Evolutionary conservation across 37 sponge, comb jelly and placozoan genomes (phyloP).

Genomic region (Chondrosia reniformis): DNA sequence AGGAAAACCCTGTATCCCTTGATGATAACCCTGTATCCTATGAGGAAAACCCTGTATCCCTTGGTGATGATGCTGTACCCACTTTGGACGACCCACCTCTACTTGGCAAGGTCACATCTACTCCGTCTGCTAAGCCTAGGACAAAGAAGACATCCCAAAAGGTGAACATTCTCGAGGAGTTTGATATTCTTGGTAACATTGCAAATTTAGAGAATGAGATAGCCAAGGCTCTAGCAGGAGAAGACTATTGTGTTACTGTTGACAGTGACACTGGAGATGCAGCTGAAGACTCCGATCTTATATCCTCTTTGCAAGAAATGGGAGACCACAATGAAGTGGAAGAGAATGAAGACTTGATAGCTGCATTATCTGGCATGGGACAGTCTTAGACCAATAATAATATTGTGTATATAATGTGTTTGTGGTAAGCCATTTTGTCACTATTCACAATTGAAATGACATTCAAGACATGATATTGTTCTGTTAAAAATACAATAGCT

Average conservation of each 20-base stretch:
- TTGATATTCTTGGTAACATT: background rate
- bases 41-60: no score
- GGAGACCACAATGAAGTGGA: background rate
- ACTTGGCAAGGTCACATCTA: background rate
- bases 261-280: background rate
- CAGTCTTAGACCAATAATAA: background rate
- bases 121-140: background rate
- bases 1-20: no score
- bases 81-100: no score
- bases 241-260: no score
- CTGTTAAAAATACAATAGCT: no score
- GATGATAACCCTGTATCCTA: no score
- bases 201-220: background rate
- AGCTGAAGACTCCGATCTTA: conserved; percentile 3
- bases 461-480: no score
- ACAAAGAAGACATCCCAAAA: background rate
- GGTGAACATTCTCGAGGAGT: background rate
- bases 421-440: background rate
- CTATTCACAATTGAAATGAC: no score
- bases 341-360: background rate
- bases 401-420: background rate
- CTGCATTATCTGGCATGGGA: background rate
- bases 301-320: background rate
- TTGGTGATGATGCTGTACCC: no score
- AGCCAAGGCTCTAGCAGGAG: background rate